These are phyloP conservation scores for Trinorchestia longiramus DNA, from an alignment of 1,140 invertebrate genomes.

Conservation along the genomic window DNA sequence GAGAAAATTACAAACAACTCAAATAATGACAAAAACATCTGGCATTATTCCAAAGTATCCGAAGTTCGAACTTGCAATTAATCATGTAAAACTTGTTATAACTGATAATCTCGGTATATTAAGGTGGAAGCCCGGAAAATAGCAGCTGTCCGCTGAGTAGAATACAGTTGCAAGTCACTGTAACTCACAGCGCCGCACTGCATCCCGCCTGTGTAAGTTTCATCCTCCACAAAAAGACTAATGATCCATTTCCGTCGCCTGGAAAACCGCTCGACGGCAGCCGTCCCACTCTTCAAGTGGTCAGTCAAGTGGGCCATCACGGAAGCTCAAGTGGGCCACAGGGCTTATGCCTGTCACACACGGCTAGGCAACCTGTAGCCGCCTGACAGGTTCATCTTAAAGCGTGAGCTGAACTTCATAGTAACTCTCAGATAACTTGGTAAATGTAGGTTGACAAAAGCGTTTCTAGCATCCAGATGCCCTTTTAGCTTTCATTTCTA, in stretches of 20 bases:
- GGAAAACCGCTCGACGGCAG: not conserved
- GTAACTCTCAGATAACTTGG: not conserved
- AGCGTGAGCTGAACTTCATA: not conserved
- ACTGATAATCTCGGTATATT: not conserved
- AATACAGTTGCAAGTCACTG: conserved; percentile 41
- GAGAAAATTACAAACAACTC: not conserved
- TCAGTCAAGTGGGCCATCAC: not conserved
- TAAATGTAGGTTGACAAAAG: not conserved
- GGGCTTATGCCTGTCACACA: not conserved
- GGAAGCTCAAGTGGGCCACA: not conserved
- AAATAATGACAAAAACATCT: not conserved
- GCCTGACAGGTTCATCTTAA: not conserved
- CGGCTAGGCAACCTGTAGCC: not conserved
- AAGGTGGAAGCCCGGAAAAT: not conserved
- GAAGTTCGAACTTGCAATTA: not conserved
- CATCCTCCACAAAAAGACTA: conserved; percentile 21
- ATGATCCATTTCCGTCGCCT: conserved; percentile 22
- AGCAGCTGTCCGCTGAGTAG: not conserved
- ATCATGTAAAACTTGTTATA: not conserved
- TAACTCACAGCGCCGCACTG: not conserved
- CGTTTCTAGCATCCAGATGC: not conserved
- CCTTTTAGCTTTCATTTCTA: not conserved
- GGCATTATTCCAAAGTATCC: not conserved
- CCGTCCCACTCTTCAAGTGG: not conserved
- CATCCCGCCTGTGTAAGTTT: not conserved